Evolutionary conservation across 35 echinoderm and acorn worm species (phyloP), one percentile per base, ranked within the genome.

Genomic region (Heliocidaris erythrogramma): DNA sequence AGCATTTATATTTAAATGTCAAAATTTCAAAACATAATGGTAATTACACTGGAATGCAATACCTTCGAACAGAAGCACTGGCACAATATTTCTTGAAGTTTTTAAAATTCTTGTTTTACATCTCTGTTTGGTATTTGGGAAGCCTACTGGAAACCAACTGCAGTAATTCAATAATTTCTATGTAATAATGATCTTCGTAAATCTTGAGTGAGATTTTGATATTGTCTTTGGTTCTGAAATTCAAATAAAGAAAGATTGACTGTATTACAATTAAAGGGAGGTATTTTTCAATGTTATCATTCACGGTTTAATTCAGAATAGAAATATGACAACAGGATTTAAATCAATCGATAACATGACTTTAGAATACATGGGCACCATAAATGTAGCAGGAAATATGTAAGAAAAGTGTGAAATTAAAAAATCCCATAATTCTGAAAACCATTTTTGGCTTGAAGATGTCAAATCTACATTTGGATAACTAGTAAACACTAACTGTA

Each of bases 21-120:
- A 78, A 7, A 78, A 78, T 18, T 18, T 78, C 65, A 78, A n/a
- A 78, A 78, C n/a, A 78, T 24, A 78, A 6, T 27, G 65, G 65
- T 78, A n/a, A 78, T n/a, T 78, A 78, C 17, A 78, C 27, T 78
- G 65, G 65, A 78, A 78, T 78, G 65, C 65, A 78, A 78, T 78
- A 78, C 65, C 65, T 78, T 78, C 27, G 7, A 29, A n/a, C 18
- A 78, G 18, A 78, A 78, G 65, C 65, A 78, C 65, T 78, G 65
- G 65, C 65, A n/a, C 65, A 27, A 78, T 78, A n/a, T 78, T 27
- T 78, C 27, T 42, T 0, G 0, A 42, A 42, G 35, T 42, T 42
- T 42, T 42, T 42, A 42, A 42, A 3, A 42, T 42, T 42, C 35
- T 24, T 78, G 21, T n/a, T n/a, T 78, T 21, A 18, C 21, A 78